Base-by-base conservation (phyloP, 2,888 invertebrate species). In the Rapana venosa region DNA sequence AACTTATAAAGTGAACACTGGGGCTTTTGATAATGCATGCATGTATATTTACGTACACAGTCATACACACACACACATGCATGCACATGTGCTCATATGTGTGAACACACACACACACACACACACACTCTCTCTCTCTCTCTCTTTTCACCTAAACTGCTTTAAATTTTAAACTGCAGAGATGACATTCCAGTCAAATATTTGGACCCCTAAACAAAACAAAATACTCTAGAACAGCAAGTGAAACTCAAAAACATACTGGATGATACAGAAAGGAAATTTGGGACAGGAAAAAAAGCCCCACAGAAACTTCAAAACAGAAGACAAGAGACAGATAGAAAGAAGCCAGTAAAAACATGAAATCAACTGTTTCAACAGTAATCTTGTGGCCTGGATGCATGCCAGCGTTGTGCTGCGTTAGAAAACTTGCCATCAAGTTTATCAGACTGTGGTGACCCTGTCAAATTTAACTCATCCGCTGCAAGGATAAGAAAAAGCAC, bases 31-130 rank as follows among this genome's bases (percentile, higher is more conserved):
- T 47, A 8, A 47, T 47, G 47, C 47, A 66, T 13, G 13, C 17
- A 66, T 66, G 66, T 66, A 26, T 66, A 66, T 66, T 66, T 22
- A 66, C 66, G 13, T 26, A 13, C 13, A 66, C 13, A 66, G 5
- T 2, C 66, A 66, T 26, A 66, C 66, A 66, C 4, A 13, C 13
- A 13, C 66, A 66, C 66, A 66, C 13, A 79, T n/a, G n/a, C 22
- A 20, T n/a, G n/a, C 6, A 79, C 79, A 79, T 22, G 17, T n/a
- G n/a, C 79, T 11, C 79, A 20, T 22, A 79, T 22, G 17, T 22
- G 17, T 22, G n/a, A 6, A 79, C 79, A 79, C 79, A 79, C 79
- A 79, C 79, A 79, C 79, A 79, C 79, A 79, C 79, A 79, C 79
- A 79, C 79, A 79, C 79, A 79, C 79, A 79, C 47, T 47, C 47